Evolutionary conservation across 2,797 vertebrate genomes (phyloP).

Genomic region (Denticeps clupeoides): DNA sequence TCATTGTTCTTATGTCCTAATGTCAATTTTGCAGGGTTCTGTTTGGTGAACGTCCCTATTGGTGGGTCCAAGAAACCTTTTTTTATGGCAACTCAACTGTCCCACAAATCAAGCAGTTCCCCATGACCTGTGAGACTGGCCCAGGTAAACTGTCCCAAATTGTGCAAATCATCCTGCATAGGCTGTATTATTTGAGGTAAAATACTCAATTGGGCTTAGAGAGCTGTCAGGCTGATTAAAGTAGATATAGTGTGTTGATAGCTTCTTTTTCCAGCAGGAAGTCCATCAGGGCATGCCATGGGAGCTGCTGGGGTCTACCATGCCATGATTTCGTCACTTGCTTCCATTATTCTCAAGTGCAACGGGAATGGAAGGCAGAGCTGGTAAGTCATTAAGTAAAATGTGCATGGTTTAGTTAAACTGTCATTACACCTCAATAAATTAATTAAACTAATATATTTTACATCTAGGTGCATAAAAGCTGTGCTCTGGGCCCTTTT

Average conservation of each 20-base stretch:
- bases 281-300: conserved; percentile 74
- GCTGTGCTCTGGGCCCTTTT: conserved; percentile 55
- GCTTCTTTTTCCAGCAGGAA: conserved; percentile 51
- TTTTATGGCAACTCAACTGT: conserved; percentile 56
- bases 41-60: conserved; percentile 74
- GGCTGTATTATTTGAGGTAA: not conserved
- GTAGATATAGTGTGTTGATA: no score
- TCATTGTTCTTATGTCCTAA: not conserved
- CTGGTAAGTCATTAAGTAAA: conserved; percentile 55
- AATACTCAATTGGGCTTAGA: no score
- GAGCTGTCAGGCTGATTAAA: no score
- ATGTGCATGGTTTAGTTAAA: no score
- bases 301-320: conserved; percentile 69
- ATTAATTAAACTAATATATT: no score
- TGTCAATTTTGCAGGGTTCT: conserved; percentile 54
- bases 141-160: conserved; percentile 60
- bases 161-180: not conserved
- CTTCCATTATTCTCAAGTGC: conserved; percentile 43
- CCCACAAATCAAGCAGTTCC: conserved; percentile 68
- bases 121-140: conserved; percentile 71
- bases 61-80: conserved; percentile 72
- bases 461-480: conserved; percentile 47
- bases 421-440: no score
- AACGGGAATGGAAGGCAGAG: conserved; percentile 34
- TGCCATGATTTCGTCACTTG: conserved; percentile 58